Conservation (phyloP, 2,888 invertebrate genomes). For the Rhamnusium bicolor region DNA sequence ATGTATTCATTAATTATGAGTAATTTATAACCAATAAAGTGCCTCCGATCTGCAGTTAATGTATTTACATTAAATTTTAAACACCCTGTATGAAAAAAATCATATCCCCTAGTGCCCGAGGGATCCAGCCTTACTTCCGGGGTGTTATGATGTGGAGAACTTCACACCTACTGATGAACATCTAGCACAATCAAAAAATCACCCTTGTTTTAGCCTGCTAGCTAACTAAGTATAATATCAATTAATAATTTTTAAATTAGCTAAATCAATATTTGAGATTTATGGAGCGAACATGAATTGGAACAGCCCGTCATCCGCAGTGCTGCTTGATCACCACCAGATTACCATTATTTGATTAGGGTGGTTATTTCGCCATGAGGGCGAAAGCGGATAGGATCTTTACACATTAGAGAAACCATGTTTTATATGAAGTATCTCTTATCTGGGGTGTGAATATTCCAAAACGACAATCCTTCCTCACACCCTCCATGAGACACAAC, state of each 20-base stretch:
- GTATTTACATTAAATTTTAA: too few relatives aligned
- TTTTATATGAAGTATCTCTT: conserved; percentile 42
- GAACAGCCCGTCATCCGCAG: conserved; percentile 50
- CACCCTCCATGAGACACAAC: conserved; percentile 23
- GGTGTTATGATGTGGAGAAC: too few relatives aligned
- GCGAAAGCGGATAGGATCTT: conserved; percentile 48
- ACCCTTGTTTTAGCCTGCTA: not conserved
- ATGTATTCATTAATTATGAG: too few relatives aligned
- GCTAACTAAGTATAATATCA: conserved; percentile 23
- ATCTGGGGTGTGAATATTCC: conserved; percentile 44
- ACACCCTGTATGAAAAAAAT: too few relatives aligned
- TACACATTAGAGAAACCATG: conserved; percentile 48
- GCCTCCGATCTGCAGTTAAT: too few relatives aligned
- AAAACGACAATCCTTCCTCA: conserved; percentile 38
- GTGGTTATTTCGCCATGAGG: conserved; percentile 44
- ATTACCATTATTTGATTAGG: conserved; percentile 57
- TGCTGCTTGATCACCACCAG: conserved; percentile 43
- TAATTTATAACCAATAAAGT: too few relatives aligned
- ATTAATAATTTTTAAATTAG: conserved; percentile 35
- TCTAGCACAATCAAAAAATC: too few relatives aligned
- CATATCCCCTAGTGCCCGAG: too few relatives aligned
- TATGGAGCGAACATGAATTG: conserved; percentile 30
- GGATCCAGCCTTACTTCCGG: too few relatives aligned
- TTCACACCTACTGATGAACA: too few relatives aligned
- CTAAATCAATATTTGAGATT: conserved; percentile 34